These are phyloP conservation scores for Notiomystis cincta DNA, from an alignment of 2,113 vertebrate species.

Conservation along the genomic window DNA sequence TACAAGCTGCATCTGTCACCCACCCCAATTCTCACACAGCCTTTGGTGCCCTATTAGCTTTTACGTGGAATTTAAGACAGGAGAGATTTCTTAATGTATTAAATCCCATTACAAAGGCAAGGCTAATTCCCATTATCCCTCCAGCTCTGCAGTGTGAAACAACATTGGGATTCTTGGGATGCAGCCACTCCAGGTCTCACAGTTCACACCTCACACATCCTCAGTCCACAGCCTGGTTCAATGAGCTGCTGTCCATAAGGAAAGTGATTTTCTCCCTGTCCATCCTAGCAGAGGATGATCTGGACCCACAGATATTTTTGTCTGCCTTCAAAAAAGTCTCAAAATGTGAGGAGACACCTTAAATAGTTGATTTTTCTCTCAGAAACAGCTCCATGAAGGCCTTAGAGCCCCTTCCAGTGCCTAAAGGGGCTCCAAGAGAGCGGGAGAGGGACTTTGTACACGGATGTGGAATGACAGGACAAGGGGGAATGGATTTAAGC, in stretches of 20 bases:
- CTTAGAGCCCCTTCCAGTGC: background rate
- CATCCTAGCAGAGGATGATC: background rate
- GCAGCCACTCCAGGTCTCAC: background rate
- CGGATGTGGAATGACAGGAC: background rate
- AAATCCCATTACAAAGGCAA: background rate
- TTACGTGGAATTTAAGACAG: background rate
- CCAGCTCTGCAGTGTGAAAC: background rate
- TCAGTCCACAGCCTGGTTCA: background rate
- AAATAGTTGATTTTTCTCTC: background rate
- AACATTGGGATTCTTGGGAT: background rate
- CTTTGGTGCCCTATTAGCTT: background rate
- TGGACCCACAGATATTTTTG: background rate
- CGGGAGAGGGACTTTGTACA: background rate
- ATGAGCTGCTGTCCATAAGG: background rate
- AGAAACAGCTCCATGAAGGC: background rate
- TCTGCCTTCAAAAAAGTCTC: background rate
- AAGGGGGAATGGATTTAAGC: background rate
- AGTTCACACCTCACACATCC: background rate
- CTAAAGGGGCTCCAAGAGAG: background rate
- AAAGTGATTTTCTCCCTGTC: background rate
- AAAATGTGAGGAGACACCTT: background rate
- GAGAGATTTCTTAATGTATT: background rate
- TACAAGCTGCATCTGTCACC: background rate
- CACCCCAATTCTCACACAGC: background rate
- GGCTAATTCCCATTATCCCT: background rate